Base-by-base conservation (phyloP, 2,113 vertebrate genomes). In the Myrmophylax atrothorax region DNA sequence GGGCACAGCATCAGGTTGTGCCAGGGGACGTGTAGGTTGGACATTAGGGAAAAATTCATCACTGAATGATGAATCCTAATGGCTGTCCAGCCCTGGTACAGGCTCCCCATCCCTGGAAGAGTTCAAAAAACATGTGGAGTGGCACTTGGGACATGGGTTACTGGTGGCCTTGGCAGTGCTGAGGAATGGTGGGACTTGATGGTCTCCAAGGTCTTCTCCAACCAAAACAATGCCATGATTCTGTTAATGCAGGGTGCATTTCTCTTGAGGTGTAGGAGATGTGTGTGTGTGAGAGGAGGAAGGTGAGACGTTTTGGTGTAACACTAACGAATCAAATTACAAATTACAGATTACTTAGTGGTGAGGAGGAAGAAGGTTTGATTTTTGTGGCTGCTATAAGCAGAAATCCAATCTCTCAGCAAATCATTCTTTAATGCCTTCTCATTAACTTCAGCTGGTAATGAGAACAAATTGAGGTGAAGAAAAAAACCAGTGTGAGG, bases 391-490 rank as follows among this genome's bases (percentile, higher is more conserved):
- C 84, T 10, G 13, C 63, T 91, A 38, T 94, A 94, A 93, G 95
- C 81, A 94, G 95, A 93, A 93, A 94, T 89, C 78, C 86, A 85
- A 55, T 92, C 81, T 94, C 72, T 60, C 90, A 94, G 94, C 96
- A 98, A 97, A 97, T 98, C 97, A 97, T 97, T 96, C 96, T 96
- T 96, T 96, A 97, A 96, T 95, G 89, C 86, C 74, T 97, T 97
- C 96, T 98, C 95, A 94, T 98, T 97, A 97, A 95, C 96, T 97
- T 97, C 85, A 90, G 88, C 84, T 97, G 91, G 90, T 98, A 97
- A 98, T 97, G 97, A 98, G 98, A 97, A 98, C 97, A 98, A 97
- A 98, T 98, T 96, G 97, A 98, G 96, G 92, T 95, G 81, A 97
- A 97, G 97, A 93, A 93, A 97, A 98, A 98, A 92, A 69, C 10